Evolutionary conservation across 2,888 invertebrate species (phyloP).

Genomic region (Polia nebulosa): DNA sequence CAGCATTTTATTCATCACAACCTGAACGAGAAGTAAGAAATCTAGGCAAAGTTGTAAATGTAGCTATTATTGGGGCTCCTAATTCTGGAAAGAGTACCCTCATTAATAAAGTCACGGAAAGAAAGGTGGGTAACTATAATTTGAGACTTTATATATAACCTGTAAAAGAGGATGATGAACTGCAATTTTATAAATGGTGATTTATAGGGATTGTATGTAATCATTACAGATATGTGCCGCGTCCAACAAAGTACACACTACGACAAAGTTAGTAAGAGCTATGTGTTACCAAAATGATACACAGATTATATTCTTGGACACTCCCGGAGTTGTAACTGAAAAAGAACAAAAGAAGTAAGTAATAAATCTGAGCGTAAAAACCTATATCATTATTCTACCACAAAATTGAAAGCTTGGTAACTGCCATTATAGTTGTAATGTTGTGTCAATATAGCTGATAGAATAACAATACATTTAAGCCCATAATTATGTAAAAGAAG

Average conservation of each 20-base stretch:
- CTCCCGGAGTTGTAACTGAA: slow-evolving; percentile 96
- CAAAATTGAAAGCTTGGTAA: neutral
- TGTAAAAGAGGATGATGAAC: slow-evolving; percentile 11
- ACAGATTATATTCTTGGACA: slow-evolving; percentile 98
- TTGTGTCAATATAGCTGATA: no score
- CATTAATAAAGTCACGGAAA: slow-evolving; percentile 95
- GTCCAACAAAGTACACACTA: slow-evolving; percentile 98
- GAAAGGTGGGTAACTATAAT: slow-evolving; percentile 90
- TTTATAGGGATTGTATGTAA: neutral
- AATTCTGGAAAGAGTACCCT: slow-evolving; percentile 99
- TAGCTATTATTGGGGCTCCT: slow-evolving; percentile 97
- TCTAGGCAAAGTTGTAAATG: slow-evolving; percentile 90
- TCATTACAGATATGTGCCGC: slow-evolving; percentile 95
- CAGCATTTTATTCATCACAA: slow-evolving; percentile 80
- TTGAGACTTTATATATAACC: slow-evolving; percentile 40
- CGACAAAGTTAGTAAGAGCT: slow-evolving; percentile 93
- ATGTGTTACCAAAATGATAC: slow-evolving; percentile 94
- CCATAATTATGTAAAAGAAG: no score
- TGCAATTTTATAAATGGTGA: neutral
- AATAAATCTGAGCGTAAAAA: neutral
- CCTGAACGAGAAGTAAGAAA: slow-evolving; percentile 75
- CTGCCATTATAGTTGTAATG: neutral
- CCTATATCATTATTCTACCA: neutral
- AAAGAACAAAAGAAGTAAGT: slow-evolving; percentile 93
- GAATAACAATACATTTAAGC: no score